phyloP scores from a whole-genome alignment of 2,797 vertebrate species.

The Propithecus perrieri region DNA sequence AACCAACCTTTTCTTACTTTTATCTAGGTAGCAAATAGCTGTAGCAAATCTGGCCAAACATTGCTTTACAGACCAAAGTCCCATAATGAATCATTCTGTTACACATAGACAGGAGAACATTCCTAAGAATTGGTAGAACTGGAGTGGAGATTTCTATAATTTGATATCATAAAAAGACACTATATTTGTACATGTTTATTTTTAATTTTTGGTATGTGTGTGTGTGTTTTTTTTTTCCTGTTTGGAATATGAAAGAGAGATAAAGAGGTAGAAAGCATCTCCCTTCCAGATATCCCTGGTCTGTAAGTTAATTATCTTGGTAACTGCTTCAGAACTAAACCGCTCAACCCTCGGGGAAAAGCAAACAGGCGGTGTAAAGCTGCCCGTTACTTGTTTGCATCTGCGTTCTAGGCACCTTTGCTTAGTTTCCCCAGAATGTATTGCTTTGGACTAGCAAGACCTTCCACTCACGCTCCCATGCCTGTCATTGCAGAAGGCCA shows the following conservation, averaged over 20 bases:
- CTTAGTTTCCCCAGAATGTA: background rate
- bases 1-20: background rate
- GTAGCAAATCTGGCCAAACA: background rate
- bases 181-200: background rate
- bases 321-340: background rate
- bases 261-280: constrained; percentile 25
- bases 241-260: background rate
- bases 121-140: background rate
- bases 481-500: background rate
- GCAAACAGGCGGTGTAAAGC: background rate
- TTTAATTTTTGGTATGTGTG: background rate
- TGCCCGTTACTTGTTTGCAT: background rate
- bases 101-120: background rate
- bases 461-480: background rate
- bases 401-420: background rate
- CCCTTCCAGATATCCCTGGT: background rate
- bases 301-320: background rate
- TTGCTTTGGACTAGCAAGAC: background rate
- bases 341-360: background rate
- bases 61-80: background rate
- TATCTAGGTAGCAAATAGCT: constrained; percentile 31
- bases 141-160: background rate
- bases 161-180: background rate
- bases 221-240: background rate
- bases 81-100: background rate